These are phyloP conservation scores for Butorides virescens DNA, from an alignment of 2,113 vertebrate genomes.

Conservation along the genomic window DNA sequence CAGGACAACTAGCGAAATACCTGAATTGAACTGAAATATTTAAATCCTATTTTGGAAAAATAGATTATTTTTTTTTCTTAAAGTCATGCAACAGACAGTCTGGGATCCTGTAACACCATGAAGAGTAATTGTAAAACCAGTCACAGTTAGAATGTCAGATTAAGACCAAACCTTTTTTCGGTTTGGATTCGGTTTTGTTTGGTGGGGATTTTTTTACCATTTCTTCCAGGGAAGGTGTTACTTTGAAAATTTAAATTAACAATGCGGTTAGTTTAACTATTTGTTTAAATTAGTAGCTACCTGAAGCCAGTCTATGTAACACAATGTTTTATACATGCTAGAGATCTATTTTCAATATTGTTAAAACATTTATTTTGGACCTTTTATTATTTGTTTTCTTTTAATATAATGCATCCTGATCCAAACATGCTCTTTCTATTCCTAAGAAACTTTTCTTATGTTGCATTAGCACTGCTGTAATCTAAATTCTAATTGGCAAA, in stretches of 20 bases:
- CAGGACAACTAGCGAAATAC: neutral
- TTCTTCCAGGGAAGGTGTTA: neutral
- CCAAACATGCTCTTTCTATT: neutral
- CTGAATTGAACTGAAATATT: constrained; percentile 21
- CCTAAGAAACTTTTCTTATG: neutral
- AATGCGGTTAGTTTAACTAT: neutral
- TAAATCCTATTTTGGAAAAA: neutral
- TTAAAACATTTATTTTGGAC: neutral
- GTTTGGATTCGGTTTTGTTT: neutral
- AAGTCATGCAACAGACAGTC: neutral
- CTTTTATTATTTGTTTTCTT: neutral
- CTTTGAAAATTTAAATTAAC: neutral
- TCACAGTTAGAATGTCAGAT: neutral
- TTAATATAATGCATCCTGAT: neutral
- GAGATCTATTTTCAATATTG: neutral
- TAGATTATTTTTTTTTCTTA: neutral
- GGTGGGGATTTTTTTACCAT: neutral
- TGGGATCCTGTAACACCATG: neutral
- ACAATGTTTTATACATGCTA: neutral
- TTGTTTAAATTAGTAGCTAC: neutral
- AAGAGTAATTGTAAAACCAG: neutral
- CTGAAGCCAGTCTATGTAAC: neutral
- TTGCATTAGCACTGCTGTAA: neutral
- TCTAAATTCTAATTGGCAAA: neutral
- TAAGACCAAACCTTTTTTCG: neutral